These are phyloP conservation scores for Drosophila sulfurigaster DNA, from an alignment of 1,140 invertebrate genomes.

Conservation along the genomic window DNA sequence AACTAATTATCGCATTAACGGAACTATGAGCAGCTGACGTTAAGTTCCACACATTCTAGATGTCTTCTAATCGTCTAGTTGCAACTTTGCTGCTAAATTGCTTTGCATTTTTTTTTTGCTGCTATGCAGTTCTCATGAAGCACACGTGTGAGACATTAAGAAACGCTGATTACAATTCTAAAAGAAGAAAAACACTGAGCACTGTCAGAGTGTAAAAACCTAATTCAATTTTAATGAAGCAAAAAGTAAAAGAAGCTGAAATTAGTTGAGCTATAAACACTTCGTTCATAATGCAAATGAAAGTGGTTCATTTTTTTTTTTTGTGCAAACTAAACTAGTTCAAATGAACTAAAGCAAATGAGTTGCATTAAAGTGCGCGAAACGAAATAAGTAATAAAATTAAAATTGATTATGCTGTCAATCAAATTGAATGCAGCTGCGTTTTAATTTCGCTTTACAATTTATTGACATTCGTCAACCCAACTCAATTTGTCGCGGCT, in stretches of 20 bases:
- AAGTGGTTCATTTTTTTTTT: not conserved
- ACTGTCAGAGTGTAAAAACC: not conserved
- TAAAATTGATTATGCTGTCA: slow-evolving; percentile 17
- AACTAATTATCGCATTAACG: too few relatives aligned
- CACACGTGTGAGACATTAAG: too few relatives aligned
- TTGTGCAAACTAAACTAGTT: not conserved
- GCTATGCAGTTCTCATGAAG: too few relatives aligned
- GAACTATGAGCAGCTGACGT: too few relatives aligned
- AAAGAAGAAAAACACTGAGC: too few relatives aligned
- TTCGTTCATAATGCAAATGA: not conserved
- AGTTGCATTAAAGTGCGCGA: not conserved
- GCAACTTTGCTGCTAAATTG: too few relatives aligned
- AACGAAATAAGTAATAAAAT: not conserved
- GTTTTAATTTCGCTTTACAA: slow-evolving; percentile 8
- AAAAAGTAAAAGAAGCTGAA: not conserved
- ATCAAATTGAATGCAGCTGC: slow-evolving; percentile 13
- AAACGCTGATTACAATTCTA: too few relatives aligned
- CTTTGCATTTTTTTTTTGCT: too few relatives aligned
- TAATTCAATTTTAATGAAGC: not conserved
- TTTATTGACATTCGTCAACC: slow-evolving; percentile 16
- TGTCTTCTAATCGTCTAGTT: too few relatives aligned
- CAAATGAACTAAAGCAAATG: not conserved
- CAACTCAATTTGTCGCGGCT: slow-evolving; percentile 5
- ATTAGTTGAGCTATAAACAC: too few relatives aligned
- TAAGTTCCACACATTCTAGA: too few relatives aligned